phyloP scores from a whole-genome alignment of 2,113 vertebrate genomes.

The Petrocephalus microphthalmus region DNA sequence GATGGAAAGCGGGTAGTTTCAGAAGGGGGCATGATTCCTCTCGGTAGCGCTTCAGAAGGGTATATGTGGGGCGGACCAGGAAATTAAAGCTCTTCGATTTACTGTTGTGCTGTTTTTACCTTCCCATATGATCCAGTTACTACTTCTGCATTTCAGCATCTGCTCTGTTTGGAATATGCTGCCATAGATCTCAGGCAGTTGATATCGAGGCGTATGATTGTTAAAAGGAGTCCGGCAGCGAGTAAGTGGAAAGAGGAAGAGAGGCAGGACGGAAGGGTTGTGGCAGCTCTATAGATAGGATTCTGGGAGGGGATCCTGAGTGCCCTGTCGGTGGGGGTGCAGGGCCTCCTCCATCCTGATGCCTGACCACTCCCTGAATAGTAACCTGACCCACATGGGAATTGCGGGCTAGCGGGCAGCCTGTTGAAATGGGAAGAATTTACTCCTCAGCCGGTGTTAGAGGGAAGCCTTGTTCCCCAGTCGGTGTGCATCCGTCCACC shows the following conservation, averaged over 20 bases:
- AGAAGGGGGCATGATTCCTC: not conserved
- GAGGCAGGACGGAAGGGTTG: not conserved
- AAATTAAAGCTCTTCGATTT: not conserved
- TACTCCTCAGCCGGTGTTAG: not conserved
- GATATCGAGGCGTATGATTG: not conserved
- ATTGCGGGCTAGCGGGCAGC: not conserved
- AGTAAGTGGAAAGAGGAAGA: not conserved
- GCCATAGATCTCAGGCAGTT: not conserved
- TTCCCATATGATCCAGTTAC: no score
- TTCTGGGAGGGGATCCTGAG: not conserved
- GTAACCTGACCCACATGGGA: not conserved
- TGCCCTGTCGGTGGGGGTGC: not conserved
- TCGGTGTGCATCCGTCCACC: not conserved
- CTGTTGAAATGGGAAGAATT: not conserved
- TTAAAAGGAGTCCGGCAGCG: not conserved
- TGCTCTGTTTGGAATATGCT: not conserved
- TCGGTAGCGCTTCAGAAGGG: not conserved
- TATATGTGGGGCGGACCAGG: not conserved
- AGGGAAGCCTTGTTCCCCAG: not conserved
- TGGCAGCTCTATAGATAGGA: not conserved
- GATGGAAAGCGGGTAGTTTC: not conserved
- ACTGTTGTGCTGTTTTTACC: not conserved
- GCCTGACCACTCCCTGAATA: not conserved
- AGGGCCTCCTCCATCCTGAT: not conserved
- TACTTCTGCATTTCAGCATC: not conserved